Evolutionary conservation across 2,888 invertebrate genomes (phyloP).

Genomic region (Steinernema scapterisci): DNA sequence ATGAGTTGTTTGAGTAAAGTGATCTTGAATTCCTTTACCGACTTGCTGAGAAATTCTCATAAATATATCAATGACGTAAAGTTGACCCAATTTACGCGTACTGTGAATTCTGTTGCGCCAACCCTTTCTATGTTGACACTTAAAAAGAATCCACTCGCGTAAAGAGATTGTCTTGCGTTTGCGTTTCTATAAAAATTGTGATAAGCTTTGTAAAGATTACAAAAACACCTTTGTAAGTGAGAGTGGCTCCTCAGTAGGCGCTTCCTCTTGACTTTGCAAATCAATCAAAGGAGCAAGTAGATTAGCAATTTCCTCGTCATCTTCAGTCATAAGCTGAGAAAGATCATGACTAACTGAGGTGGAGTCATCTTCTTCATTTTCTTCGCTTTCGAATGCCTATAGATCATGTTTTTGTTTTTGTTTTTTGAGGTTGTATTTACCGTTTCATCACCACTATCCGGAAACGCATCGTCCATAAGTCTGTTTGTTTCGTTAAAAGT

Average conservation of each 20-base stretch:
- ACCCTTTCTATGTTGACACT: neutral
- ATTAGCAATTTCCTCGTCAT: no score
- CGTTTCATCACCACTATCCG: neutral
- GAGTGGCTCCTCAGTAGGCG: no score
- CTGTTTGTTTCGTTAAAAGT: neutral
- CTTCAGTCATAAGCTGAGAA: no score
- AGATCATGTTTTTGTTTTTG: neutral
- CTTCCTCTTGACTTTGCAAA: no score
- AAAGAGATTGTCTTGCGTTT: neutral
- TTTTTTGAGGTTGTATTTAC: neutral
- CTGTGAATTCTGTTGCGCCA: neutral
- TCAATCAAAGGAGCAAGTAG: no score
- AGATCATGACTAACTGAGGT: no score
- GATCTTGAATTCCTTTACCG: neutral
- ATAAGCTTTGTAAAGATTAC: no score
- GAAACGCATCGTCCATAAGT: neutral
- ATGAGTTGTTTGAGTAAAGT: neutral
- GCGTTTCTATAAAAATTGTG: neutral
- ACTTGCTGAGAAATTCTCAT: neutral
- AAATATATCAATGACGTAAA: neutral
- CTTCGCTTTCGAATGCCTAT: neutral
- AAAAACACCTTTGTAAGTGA: neutral
- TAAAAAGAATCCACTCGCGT: conserved; percentile 4
- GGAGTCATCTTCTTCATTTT: neutral
- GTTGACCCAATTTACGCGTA: conserved; percentile 5